Base-by-base conservation (phyloP, 2,113 vertebrate genomes). In the Proterorhinus semilunaris region DNA sequence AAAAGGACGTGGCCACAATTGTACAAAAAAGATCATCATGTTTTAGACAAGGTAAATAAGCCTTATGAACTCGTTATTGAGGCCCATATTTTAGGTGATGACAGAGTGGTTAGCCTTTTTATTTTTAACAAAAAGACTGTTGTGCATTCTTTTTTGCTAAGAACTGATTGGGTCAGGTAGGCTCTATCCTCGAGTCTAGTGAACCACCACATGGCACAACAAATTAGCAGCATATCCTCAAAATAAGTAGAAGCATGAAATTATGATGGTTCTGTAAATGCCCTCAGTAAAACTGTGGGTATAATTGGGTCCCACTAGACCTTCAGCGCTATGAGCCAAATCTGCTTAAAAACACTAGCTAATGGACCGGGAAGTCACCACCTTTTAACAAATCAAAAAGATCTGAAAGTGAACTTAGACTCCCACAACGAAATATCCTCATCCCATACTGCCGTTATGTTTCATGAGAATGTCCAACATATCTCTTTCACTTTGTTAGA, bases 401-500 rank as follows among this genome's bases (percentile, higher is more conserved):
- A 8, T 15, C 8, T 44, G 12, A 12, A 61, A 15, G 10, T 10
- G 54, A 9, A 12, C 54, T 5, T n/a, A 61, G 58, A 4, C 42
- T 52, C 7, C 55, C 10, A 13, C 57, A 50, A 61, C 64, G 69
- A 49, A 69, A 62, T 44, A 42, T 45, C 12, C 6, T 4, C 55
- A 47, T 50, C 11, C 10, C 52, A 8, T 17, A 42, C 50, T 46
- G 59, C 59, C 42, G 45, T 45, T 75, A 64, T 66, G 59, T 55
- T 74, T 68, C 27, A 36, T 36, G 27, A 36, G 27, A 36, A 36
- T 36, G 2, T 36, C 27, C 27, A 36, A 36, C 27, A 36, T 36
- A 36, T 36, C 27, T 36, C 27, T 36, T 36, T 36, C 27, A 36
- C 27, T 36, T 36, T 36, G 27, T 36, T 36, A 36, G 27, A 36